phyloP scores from a whole-genome alignment of 2,888 invertebrate species.

The Vesta saturnalis region DNA sequence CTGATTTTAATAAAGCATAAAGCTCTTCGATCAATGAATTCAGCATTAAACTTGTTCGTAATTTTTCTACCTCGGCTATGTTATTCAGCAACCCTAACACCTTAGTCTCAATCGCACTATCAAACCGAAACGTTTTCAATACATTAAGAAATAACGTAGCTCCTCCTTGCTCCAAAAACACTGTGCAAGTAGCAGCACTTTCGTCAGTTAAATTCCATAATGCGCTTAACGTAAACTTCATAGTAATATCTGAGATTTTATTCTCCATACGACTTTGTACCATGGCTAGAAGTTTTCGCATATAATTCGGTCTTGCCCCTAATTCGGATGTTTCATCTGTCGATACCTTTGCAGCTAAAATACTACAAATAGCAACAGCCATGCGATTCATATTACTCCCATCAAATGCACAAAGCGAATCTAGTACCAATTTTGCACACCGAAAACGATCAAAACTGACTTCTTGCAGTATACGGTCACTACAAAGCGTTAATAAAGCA shows the following conservation, averaged over 20 bases:
- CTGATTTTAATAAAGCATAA: slow-evolving; percentile 61
- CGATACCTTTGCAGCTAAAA: slow-evolving; percentile 68
- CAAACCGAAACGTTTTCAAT: slow-evolving; percentile 69
- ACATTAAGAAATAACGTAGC: slow-evolving; percentile 73
- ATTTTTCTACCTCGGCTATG: slow-evolving; percentile 74
- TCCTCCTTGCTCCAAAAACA: slow-evolving; percentile 75
- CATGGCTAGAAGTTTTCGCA: slow-evolving; percentile 73
- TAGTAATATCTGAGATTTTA: slow-evolving; percentile 68
- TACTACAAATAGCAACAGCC: slow-evolving; percentile 84
- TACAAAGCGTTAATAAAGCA: slow-evolving; percentile 76
- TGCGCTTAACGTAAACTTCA: slow-evolving; percentile 80
- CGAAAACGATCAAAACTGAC: slow-evolving; percentile 61
- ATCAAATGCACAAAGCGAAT: slow-evolving; percentile 74
- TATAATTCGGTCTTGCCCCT: slow-evolving; percentile 73
- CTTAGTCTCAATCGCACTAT: slow-evolving; percentile 78
- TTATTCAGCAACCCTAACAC: slow-evolving; percentile 78
- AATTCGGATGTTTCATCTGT: slow-evolving; percentile 74
- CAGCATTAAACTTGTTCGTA: slow-evolving; percentile 57
- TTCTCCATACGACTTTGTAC: slow-evolving; percentile 63
- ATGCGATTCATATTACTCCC: slow-evolving; percentile 78
- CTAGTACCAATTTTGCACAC: slow-evolving; percentile 77
- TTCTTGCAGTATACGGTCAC: slow-evolving; percentile 76
- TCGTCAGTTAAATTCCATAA: slow-evolving; percentile 84
- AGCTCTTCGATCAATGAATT: slow-evolving; percentile 50
- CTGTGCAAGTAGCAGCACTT: slow-evolving; percentile 74